These are phyloP conservation scores for Hemichromis elongatus DNA, from an alignment of 2,113 vertebrate species.

Conservation along the genomic window DNA sequence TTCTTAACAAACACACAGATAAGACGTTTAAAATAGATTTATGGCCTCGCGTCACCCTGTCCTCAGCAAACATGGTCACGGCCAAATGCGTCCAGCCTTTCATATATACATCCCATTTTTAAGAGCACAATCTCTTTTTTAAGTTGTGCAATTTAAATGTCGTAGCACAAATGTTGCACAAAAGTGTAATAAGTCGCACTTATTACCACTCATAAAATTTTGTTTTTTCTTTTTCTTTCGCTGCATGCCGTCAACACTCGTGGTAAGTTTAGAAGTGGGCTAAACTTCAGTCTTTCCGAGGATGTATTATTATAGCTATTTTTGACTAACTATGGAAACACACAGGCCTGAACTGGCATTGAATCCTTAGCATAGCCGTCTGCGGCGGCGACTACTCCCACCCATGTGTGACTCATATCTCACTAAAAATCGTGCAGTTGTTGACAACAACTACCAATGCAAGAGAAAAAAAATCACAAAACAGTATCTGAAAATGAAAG, in stretches of 20 bases:
- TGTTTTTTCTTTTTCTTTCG: background rate
- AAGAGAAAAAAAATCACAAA: background rate
- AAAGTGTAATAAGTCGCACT: background rate
- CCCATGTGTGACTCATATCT: background rate
- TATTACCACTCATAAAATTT: background rate
- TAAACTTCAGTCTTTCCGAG: background rate
- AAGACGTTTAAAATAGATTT: background rate
- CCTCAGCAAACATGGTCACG: background rate
- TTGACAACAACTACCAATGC: background rate
- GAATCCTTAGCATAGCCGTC: background rate
- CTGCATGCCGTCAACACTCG: background rate
- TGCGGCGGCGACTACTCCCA: background rate
- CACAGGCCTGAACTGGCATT: slow-evolving; percentile 1
- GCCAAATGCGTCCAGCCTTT: background rate
- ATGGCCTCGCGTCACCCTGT: background rate
- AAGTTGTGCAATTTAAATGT: background rate
- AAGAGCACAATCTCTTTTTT: background rate
- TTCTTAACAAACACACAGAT: background rate
- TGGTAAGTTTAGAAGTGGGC: background rate
- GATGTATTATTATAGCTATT: background rate
- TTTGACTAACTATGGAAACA: background rate
- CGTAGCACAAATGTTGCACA: background rate
- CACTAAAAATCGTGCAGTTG: background rate
- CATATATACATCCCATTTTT: background rate
- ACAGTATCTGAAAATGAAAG: background rate